Base-by-base conservation (phyloP, 2,888 invertebrate species). In the Tanypteryx hageni region DNA sequence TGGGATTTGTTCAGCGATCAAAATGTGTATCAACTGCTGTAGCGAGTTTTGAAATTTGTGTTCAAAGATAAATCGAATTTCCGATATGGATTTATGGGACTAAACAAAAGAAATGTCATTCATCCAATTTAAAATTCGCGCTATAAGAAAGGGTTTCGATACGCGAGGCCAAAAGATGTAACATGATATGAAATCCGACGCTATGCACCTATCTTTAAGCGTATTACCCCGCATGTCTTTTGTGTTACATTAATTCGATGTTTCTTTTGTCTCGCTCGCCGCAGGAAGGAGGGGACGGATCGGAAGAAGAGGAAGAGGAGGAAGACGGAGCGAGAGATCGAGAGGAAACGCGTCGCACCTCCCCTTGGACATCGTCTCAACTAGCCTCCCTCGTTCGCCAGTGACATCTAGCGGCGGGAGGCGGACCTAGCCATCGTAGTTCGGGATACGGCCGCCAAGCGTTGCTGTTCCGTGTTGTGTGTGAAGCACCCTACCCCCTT, bases 341-440 rank as follows among this genome's bases (percentile, higher is more conserved):
- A 44, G 44, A 44, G 5, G 44, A 44, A 44, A 44, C 44, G 44
- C 44, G 44, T 44, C 44, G 44, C 44, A 44, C 31, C 31, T 82
- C 82, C 83, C 44, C 3, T 16, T 57, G 44, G n/a, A n/a, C 83
- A 9, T 56, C 44, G 44, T 3, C 44, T 44, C 44, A 44, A 57
- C 83, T n/a, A 56, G 56, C 18, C 83, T 10, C 83, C 57, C 89
- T 89, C 64, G 89, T 31, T 44, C 44, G 89, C 89, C 89, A 89
- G 89, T 89, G 89, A 89, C 89, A 89, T 89, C 89, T 89, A 64
- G 61, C 89, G 89, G 89, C 89, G 27, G 64, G 5, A 18, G 14
- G 3, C 16, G 64, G 89, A 89, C 61, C 61, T n/a, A 44, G 89
- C 61, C 64, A 0, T 64, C 61, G 44, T 89, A 89, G 89, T 89